These are phyloP conservation scores for Typhlomys cinereus DNA, from an alignment of 2,113 vertebrate genomes.

Conservation along the genomic window DNA sequence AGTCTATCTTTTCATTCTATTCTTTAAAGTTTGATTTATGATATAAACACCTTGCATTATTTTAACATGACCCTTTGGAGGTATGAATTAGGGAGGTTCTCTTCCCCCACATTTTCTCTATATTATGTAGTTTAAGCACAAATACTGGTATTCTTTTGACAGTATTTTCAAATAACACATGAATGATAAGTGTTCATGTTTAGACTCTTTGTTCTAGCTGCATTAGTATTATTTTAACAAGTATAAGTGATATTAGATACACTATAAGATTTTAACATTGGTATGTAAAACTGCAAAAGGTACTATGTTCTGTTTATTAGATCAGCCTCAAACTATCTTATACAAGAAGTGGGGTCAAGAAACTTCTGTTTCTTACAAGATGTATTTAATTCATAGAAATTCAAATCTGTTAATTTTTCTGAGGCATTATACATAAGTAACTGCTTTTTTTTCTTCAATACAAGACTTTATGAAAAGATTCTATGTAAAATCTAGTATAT, in stretches of 20 bases:
- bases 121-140: background rate
- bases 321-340: background rate
- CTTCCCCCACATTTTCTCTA: background rate
- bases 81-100: background rate
- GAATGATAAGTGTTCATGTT: background rate
- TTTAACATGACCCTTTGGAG: conserved; percentile 23
- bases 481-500: too few species aligned
- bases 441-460: too few species aligned
- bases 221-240: conserved; percentile 34
- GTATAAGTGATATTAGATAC: conserved; percentile 2
- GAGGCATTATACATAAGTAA: background rate
- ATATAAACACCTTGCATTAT: background rate
- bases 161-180: background rate
- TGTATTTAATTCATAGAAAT: conserved; percentile 15
- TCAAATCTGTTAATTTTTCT: background rate
- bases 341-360: background rate
- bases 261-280: background rate
- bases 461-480: too few species aligned
- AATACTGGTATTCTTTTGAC: background rate
- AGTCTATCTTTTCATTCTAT: background rate
- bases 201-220: background rate
- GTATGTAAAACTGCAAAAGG: background rate
- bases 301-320: background rate
- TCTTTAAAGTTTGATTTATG: background rate
- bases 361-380: background rate